phyloP scores from a whole-genome alignment of 2,888 invertebrate species.

The Macropis europaea region DNA sequence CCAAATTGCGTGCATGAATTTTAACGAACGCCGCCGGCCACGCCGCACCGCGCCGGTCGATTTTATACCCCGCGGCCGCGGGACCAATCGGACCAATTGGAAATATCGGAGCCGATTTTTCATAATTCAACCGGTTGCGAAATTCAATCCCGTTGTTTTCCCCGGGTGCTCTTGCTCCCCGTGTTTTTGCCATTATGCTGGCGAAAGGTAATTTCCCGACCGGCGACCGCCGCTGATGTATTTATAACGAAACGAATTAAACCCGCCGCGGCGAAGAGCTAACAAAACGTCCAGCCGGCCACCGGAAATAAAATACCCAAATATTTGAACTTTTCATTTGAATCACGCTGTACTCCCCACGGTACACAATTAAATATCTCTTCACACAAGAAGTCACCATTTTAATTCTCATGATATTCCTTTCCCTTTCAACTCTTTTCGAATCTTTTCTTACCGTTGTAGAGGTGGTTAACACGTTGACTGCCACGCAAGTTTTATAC shows the following conservation, averaged over 20 bases:
- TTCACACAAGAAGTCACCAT: no score
- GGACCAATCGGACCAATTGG: background rate
- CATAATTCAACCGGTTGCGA: constrained; percentile 43
- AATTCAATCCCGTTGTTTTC: constrained; percentile 24
- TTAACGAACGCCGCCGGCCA: constrained; percentile 47
- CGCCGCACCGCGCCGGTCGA: no score
- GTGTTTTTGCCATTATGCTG: constrained; percentile 47
- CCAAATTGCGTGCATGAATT: constrained; percentile 48
- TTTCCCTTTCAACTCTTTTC: no score
- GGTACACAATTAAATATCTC: no score
- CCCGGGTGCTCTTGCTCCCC: constrained; percentile 33
- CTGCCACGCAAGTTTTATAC: no score
- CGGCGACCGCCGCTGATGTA: constrained; percentile 50
- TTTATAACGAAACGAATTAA: constrained; percentile 65
- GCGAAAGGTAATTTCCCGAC: constrained; percentile 56
- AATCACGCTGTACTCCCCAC: constrained; percentile 42
- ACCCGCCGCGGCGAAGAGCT: constrained; percentile 61
- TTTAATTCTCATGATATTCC: no score
- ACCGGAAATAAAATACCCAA: constrained; percentile 64
- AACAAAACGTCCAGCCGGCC: constrained; percentile 52
- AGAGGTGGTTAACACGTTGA: no score
- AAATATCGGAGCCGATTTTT: constrained; percentile 52
- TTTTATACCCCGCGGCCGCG: constrained; percentile 2
- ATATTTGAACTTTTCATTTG: constrained; percentile 64
- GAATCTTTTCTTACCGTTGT: no score